Percentiles rank a stretch among this genome's conserved stretches.
phyloP scores from a whole-genome alignment of 2,797 vertebrate genomes.

The Pitangus sulphuratus region DNA sequence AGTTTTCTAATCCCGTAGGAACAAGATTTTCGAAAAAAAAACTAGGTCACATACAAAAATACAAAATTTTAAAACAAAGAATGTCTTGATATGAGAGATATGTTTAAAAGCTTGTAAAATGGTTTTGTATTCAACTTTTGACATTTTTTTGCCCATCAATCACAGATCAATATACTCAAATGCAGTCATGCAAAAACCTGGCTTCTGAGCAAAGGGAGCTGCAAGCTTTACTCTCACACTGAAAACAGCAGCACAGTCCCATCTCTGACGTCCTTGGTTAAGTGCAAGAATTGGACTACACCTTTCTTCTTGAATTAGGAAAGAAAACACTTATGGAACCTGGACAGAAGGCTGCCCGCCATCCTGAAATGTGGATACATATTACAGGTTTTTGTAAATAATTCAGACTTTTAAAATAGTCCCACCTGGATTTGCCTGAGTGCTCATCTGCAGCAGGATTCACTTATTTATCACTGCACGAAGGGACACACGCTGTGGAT shows the following conservation, averaged over 20 bases:
- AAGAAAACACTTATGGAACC: not conserved
- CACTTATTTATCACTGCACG: accelerated
- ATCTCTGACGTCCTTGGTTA: not conserved
- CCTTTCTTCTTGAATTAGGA: not conserved
- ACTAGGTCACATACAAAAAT: conserved; percentile 68
- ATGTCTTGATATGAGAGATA: conserved; percentile 66
- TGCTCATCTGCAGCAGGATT: not conserved
- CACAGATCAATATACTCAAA: not conserved
- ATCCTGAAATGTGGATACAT: not conserved
- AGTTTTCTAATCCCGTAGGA: conserved; percentile 65
- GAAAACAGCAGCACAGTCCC: not conserved
- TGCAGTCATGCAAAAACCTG: conserved; percentile 36
- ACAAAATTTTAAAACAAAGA: conserved; percentile 67
- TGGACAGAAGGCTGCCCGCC: not conserved
- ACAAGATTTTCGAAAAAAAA: conserved; percentile 33
- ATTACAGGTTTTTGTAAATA: not conserved
- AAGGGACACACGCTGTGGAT: not conserved
- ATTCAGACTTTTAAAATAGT: not conserved
- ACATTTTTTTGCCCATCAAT: not conserved
- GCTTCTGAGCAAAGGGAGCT: not conserved
- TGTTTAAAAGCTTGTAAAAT: conserved; percentile 40
- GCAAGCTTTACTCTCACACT: not conserved
- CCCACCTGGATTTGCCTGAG: not conserved
- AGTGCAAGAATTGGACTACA: not conserved
- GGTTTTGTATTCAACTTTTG: conserved; percentile 23